These are phyloP conservation scores for Margarornis squamiger DNA, from an alignment of 2,797 vertebrate species.

Conservation along the genomic window DNA sequence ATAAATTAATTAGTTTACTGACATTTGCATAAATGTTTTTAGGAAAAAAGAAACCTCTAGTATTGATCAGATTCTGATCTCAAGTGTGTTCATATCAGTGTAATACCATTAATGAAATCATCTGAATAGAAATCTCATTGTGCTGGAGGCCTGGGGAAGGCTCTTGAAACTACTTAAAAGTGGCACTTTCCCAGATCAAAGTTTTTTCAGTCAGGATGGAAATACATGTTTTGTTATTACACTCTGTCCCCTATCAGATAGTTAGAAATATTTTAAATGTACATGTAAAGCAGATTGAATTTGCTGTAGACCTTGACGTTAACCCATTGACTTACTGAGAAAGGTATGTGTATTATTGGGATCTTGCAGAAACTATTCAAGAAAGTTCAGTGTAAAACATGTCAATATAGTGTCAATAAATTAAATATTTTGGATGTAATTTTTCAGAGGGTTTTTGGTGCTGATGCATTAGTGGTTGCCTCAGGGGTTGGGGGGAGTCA, in stretches of 20 bases:
- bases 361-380: neutral
- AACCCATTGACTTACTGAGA: neutral
- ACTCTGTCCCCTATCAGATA: neutral
- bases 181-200: neutral
- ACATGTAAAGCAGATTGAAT: neutral
- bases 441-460: neutral
- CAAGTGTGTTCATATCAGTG: neutral
- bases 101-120: neutral
- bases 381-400: neutral
- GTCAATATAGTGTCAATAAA: neutral
- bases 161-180: neutral
- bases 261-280: neutral
- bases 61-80: neutral
- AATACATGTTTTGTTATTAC: accelerated
- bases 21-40: neutral
- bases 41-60: neutral
- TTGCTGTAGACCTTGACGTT: neutral
- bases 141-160: neutral
- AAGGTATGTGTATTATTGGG: neutral
- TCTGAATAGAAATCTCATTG: neutral
- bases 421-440: neutral
- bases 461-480: neutral
- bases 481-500: neutral
- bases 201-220: neutral
- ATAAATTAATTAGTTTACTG: neutral